phyloP scores from a whole-genome alignment of 2,888 invertebrate genomes.

The Zygothrica quintamaculata region DNA sequence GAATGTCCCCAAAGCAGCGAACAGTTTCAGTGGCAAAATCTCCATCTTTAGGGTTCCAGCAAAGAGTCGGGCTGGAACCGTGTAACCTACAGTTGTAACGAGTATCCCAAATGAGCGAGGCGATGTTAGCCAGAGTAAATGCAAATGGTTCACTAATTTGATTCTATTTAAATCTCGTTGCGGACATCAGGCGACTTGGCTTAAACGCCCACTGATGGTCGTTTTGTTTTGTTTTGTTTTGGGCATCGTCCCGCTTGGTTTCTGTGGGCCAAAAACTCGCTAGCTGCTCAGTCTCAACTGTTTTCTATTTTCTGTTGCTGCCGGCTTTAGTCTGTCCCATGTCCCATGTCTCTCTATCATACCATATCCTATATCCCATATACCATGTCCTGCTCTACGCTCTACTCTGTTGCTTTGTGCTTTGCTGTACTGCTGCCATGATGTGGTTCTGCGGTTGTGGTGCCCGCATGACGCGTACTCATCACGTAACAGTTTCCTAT shows the following conservation, averaged over 20 bases:
- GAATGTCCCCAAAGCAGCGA: not conserved
- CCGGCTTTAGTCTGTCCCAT: not conserved
- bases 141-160: constrained; percentile 78
- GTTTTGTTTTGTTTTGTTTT: constrained; percentile 51
- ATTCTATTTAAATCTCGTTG: constrained; percentile 82
- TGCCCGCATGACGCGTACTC: constrained; percentile 72
- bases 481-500: constrained; percentile 74
- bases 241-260: no score
- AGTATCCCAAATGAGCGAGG: constrained; percentile 41
- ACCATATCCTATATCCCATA: not conserved
- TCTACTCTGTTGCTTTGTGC: no score
- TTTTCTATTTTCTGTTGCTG: constrained; percentile 18
- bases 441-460: constrained; percentile 24
- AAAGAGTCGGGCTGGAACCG: no score
- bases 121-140: constrained; percentile 41
- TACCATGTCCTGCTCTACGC: not conserved
- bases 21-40: not conserved
- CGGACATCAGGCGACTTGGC: constrained; percentile 75
- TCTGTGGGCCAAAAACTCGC: not conserved
- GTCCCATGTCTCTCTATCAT: not conserved
- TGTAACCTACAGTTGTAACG: not conserved
- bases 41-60: no score
- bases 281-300: not conserved
- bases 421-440: no score
- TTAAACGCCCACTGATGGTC: constrained; percentile 76